These are phyloP conservation scores for Spodoptera picta DNA, from an alignment of 2,888 invertebrate genomes.

Conservation along the genomic window DNA sequence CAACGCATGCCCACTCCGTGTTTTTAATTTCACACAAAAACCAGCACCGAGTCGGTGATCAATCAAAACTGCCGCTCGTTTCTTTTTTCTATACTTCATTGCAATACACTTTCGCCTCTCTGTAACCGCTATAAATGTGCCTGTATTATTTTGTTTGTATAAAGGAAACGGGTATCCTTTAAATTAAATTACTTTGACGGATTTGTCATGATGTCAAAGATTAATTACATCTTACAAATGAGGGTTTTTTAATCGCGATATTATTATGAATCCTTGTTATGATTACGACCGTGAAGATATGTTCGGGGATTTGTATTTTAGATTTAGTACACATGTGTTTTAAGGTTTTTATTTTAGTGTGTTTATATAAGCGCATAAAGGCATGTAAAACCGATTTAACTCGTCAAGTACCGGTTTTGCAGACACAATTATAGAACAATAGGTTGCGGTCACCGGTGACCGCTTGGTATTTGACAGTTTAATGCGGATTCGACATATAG, in stretches of 20 bases:
- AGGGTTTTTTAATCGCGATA: conserved; percentile 40
- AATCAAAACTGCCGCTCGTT: conserved; percentile 85
- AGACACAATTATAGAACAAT: too few relatives aligned
- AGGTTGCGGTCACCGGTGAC: too few relatives aligned
- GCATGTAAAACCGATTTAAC: conserved; percentile 26
- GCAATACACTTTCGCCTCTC: conserved; percentile 85
- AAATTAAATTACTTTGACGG: conserved; percentile 83
- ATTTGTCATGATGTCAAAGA: conserved; percentile 66
- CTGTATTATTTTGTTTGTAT: conserved; percentile 84
- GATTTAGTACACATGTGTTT: conserved; percentile 1
- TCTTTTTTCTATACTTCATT: conserved; percentile 83
- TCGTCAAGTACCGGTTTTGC: too few relatives aligned
- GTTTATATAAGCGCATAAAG: conserved; percentile 19
- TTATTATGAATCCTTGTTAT: conserved; percentile 25
- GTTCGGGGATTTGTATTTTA: conserved; percentile 13
- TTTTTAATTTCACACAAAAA: conserved; percentile 89
- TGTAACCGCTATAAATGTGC: conserved; percentile 83
- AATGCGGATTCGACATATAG: conserved; percentile 48
- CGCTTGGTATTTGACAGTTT: too few relatives aligned
- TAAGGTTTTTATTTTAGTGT: conserved; percentile 8
- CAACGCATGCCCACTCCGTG: conserved; percentile 83
- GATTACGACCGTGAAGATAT: conserved; percentile 12
- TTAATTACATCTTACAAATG: conserved; percentile 48
- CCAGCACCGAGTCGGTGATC: conserved; percentile 84
- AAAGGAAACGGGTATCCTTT: conserved; percentile 83